phyloP scores from a whole-genome alignment of 1,140 invertebrate genomes.

The Polypedilum vanderplanki region DNA sequence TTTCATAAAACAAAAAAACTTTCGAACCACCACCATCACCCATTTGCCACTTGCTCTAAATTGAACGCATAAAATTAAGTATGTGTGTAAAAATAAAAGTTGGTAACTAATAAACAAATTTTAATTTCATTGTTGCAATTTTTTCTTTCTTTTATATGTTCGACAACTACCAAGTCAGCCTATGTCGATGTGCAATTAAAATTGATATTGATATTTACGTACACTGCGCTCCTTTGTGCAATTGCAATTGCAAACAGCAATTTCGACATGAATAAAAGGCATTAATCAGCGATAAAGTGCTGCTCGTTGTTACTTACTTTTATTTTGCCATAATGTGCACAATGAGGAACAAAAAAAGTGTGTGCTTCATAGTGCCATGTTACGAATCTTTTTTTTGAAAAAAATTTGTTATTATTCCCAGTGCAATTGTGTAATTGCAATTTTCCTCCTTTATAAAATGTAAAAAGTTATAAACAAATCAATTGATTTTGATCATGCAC shows the following conservation, averaged over 20 bases:
- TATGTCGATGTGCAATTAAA: constrained; percentile 24
- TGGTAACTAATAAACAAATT: constrained; percentile 27
- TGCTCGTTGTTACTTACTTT: background rate
- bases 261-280: constrained; percentile 15
- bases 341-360: background rate
- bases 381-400: background rate
- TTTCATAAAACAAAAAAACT: background rate
- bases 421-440: constrained; percentile 5
- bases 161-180: background rate
- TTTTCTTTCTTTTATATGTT: background rate
- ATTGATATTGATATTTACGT: constrained; percentile 24
- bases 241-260: constrained; percentile 25
- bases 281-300: constrained; percentile 22
- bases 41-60: background rate
- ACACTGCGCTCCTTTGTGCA: background rate
- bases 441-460: background rate
- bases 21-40: background rate
- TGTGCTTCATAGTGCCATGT: background rate
- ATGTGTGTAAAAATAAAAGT: background rate
- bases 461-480: background rate
- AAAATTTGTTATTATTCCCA: constrained; percentile 6
- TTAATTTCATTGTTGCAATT: constrained; percentile 21
- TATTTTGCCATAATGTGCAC: background rate
- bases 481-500: constrained; percentile 13
- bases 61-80: background rate